Evolutionary conservation across 1,140 invertebrate genomes (phyloP), one percentile per base, ranked within the genome.

Genomic region (Drosophila rufa): DNA sequence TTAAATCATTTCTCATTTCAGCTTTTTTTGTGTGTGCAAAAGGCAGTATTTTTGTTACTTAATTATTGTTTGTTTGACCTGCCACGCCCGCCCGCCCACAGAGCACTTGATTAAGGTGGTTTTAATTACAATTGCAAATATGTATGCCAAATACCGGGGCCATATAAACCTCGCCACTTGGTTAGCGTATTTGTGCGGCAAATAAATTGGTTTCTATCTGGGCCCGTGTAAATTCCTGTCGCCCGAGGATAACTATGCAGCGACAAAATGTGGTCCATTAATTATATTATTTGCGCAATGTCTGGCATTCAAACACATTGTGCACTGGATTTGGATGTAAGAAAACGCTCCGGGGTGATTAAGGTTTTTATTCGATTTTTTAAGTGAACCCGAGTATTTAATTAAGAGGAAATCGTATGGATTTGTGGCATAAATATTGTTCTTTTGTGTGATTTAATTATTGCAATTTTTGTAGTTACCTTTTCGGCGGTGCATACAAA

Each of bases 71-170:
- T 82, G 74, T 79, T 79, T 74, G 56, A 53, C 55, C 74, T 48
- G 64, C 19, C 79, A 62, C 47, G 46, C 33, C 40, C 15, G n/a
- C 17, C n/a, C 47, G 38, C 51, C 36, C 30, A n/a, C 9, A 4
- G 6, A 46, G 25, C 78, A 81, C 71, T 81, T 81, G 79, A 81
- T 81, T 81, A 81, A 82, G 61, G 62, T 59, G 67, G 74, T 46
- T 73, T 82, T 81, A 82, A 82, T 82, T 82, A 82, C 79, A 81
- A 81, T 77, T 77, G 53, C 67, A 81, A 71, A 81, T 60, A 81
- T 53, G 36, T 40, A 43, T 14, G 25, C 15, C 61, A 51, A 51
- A 69, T 36, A 66, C n/a, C 36, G 19, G 33, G 33, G 19, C 8
- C 25, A 62, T 59, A 58, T 51, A 56, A 30, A 57, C 43, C 47